A percentile compares a stretch with the other conserved stretches of the same genome.
Evolutionary conservation across 2,888 invertebrate genomes (phyloP).

Genomic region (Apamea anceps): DNA sequence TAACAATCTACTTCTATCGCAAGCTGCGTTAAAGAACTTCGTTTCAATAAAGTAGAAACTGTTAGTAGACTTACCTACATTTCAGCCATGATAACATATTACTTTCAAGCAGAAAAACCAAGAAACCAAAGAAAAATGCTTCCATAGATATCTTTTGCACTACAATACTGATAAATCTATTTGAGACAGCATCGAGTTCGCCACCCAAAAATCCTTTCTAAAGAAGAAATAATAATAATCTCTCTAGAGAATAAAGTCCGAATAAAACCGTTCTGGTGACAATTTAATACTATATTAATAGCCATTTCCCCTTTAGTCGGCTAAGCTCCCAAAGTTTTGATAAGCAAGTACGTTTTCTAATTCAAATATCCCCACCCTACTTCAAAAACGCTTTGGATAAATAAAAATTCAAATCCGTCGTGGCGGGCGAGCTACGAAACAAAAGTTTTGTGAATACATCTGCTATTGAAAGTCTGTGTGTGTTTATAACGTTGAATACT

Average conservation of each 20-base stretch:
- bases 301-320: background rate
- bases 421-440: conserved; percentile 32
- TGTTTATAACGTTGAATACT: background rate
- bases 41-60: too few species aligned
- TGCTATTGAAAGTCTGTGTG: conserved; percentile 11
- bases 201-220: background rate
- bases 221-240: background rate
- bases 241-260: background rate
- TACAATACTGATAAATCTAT: background rate
- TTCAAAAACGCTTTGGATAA: conserved; percentile 42
- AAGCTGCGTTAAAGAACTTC: too few species aligned
- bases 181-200: background rate
- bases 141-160: background rate
- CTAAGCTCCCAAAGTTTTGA: conserved; percentile 34
- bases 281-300: conserved; percentile 11
- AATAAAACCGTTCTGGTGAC: background rate
- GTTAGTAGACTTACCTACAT: too few species aligned
- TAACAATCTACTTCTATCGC: too few species aligned
- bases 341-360: conserved; percentile 50
- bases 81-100: background rate
- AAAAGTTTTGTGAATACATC: conserved; percentile 25
- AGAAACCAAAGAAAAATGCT: background rate
- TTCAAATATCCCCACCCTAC: conserved; percentile 44
- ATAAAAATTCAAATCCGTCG: conserved; percentile 60
- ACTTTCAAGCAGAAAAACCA: background rate